Evolutionary conservation across 2,888 invertebrate genomes (phyloP), one percentile per base, ranked within the genome.

Genomic region (Parnassius mnemosyne): DNA sequence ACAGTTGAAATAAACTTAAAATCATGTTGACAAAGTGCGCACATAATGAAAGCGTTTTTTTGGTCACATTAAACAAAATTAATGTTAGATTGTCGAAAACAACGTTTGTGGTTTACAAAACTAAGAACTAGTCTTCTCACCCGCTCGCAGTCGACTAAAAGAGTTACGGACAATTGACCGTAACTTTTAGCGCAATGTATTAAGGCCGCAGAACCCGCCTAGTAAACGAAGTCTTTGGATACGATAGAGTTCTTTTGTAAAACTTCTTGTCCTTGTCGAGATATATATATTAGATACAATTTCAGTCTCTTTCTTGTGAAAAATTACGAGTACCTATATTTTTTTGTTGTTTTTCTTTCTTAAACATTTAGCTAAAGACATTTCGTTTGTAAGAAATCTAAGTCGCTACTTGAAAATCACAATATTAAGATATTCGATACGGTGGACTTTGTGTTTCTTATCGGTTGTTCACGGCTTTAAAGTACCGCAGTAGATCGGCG

Each of bases 401-500:
- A 49, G 2, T 13, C 1, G 13, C 13, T 49, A 34, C 34, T 34
- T 34, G 34, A 34, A 34, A 34, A 34, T 34, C 34, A 49, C 49
- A 49, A 9, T 49, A 13, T 13, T 9, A 13, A 13, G 49, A 49
- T 10, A 13, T 49, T 11, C 9, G 16, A 10, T 12, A 13, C 34
- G 34, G 12, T 13, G 49, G 13, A 46, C 46, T n/a, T 12, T 46
- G 46, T 12, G 43, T 3, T 13, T 47, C n/a, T 44, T 57, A 58
- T 50, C 59, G 67, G 49, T 61, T 49, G 42, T 13, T 61, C 46
- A 74, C 68, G 1, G 76, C 71, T 11, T 64, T 81, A 71, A 91
- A 90, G 68, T 91, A 89, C 2, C 81, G 70, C 2, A 80, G 71
- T 0, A 92, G 71, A 56, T 93, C 93, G 1, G 85, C 85, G 71